phyloP scores from a whole-genome alignment of 2,113 vertebrate genomes.

The Poeciliopsis retropinna region DNA sequence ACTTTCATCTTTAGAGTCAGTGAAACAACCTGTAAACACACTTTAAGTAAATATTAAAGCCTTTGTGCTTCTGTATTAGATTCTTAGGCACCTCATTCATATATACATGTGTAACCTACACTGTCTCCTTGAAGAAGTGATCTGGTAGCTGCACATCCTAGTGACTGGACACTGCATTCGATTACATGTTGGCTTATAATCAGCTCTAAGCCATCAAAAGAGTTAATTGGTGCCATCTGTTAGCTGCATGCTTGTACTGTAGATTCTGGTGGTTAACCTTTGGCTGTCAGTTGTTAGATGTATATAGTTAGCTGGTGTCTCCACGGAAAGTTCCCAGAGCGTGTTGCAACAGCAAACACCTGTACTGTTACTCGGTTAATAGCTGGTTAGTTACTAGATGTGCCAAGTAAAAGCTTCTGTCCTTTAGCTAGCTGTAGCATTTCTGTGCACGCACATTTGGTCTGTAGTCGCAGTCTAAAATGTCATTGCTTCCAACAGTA shows the following conservation, averaged over 20 bases:
- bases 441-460: conserved; percentile 31
- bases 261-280: conserved; percentile 10
- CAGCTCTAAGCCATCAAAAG: conserved; percentile 6
- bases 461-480: background rate
- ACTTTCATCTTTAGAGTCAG: too few relatives aligned
- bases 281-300: conserved; percentile 15
- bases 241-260: conserved; percentile 18
- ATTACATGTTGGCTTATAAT: conserved; percentile 4
- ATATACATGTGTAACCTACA: background rate
- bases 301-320: background rate
- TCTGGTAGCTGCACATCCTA: background rate
- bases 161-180: background rate
- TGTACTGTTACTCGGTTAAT: background rate
- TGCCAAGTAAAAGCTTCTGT: conserved; percentile 15
- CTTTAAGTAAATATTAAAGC: too few relatives aligned
- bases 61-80: too few relatives aligned
- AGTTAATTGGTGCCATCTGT: conserved; percentile 6
- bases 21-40: too few relatives aligned
- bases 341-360: background rate
- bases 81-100: too few relatives aligned
- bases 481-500: background rate
- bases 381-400: conserved; percentile 8
- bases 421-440: conserved; percentile 44
- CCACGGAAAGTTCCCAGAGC: too few relatives aligned
- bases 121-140: background rate